These are phyloP conservation scores for Eulithis testata DNA, from an alignment of 2,888 invertebrate genomes.

Conservation along the genomic window DNA sequence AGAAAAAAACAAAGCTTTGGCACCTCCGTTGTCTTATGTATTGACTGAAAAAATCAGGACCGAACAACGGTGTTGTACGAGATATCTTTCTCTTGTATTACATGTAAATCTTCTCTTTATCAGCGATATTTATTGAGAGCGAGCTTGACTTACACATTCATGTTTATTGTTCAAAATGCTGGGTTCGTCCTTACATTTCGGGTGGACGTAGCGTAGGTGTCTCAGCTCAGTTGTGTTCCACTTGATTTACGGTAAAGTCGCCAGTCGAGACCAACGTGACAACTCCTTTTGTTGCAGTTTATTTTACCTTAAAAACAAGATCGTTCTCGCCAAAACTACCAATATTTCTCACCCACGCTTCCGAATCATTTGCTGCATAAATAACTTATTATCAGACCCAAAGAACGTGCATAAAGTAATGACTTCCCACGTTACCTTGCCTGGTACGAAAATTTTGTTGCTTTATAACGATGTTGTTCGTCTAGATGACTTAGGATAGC, in stretches of 20 bases:
- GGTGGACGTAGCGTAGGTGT: conserved; percentile 80
- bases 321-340: conserved; percentile 55
- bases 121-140: conserved; percentile 76
- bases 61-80: conserved; percentile 62
- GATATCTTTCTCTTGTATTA: conserved; percentile 66
- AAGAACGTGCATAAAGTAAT: conserved; percentile 64
- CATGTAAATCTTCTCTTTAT: conserved; percentile 74
- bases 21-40: conserved; percentile 28
- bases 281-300: conserved; percentile 62
- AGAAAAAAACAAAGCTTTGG: conserved; percentile 44
- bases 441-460: conserved; percentile 64
- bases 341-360: conserved; percentile 71
- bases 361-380: conserved; percentile 69
- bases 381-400: conserved; percentile 55
- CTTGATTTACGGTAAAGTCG: conserved; percentile 64
- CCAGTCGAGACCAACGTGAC: conserved; percentile 51
- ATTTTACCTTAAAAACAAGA: conserved; percentile 51
- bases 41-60: conserved; percentile 59
- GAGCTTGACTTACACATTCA: conserved; percentile 70
- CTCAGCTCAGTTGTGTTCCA: conserved; percentile 66
- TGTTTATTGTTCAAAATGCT: conserved; percentile 66
- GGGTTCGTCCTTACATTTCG: conserved; percentile 65
- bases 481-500: conserved; percentile 74
- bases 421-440: conserved; percentile 66
- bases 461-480: conserved; percentile 74